Evolutionary conservation across 1,140 invertebrate genomes (phyloP).

Genomic region (Cataglyphis hispanica): DNA sequence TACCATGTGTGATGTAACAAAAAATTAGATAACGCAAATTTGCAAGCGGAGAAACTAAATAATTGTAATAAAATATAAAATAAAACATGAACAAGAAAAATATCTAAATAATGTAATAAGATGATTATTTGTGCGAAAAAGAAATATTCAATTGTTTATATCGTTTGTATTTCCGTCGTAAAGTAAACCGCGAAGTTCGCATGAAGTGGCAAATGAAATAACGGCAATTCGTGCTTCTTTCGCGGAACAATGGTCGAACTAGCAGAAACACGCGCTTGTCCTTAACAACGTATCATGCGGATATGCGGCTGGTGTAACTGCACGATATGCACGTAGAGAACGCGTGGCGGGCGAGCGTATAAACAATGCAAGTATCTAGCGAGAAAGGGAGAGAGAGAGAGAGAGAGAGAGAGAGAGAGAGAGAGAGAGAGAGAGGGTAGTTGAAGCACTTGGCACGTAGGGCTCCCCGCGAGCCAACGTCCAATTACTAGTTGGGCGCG

Average conservation of each 20-base stretch:
- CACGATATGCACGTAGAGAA: conserved; percentile 65
- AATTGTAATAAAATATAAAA: background rate
- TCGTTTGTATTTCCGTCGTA: background rate
- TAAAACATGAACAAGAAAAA: background rate
- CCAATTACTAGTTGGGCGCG: conserved; percentile 85
- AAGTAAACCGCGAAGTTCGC: conserved; percentile 10
- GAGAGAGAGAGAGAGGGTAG: conserved; percentile 72
- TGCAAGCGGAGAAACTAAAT: background rate
- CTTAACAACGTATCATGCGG: conserved; percentile 68
- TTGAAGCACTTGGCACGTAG: conserved; percentile 85
- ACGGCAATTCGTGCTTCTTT: conserved; percentile 32
- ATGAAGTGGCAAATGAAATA: conserved; percentile 48
- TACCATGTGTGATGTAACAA: background rate
- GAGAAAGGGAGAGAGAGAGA: background rate
- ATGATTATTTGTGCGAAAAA: background rate
- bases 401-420: conserved; percentile 68
- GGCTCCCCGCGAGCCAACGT: conserved; percentile 78
- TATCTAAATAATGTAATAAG: background rate
- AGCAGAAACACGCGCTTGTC: conserved; percentile 56
- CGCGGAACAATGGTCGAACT: conserved; percentile 54
- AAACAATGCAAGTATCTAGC: conserved; percentile 82
- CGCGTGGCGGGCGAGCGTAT: conserved; percentile 60
- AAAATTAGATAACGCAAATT: background rate
- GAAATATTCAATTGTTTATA: background rate
- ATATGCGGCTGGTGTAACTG: conserved; percentile 34